Evolutionary conservation across 2,797 vertebrate genomes (phyloP).

Genomic region (Periophthalmus magnuspinnatus): DNA sequence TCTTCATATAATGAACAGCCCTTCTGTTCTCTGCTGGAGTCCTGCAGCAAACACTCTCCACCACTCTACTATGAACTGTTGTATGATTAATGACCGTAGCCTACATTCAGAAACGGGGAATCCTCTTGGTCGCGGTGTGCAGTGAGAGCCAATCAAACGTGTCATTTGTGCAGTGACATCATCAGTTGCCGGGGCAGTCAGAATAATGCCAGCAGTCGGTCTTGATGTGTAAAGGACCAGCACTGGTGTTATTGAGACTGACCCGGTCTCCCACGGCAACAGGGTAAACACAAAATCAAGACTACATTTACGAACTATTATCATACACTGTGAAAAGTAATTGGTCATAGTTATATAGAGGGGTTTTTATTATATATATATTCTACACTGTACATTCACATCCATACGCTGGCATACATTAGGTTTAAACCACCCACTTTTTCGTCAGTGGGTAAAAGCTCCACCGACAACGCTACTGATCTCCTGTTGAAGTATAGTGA

Average conservation of each 20-base stretch:
- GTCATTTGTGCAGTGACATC: conserved; percentile 35
- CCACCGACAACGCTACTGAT: neutral
- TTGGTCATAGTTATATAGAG: neutral
- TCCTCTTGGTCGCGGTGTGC: conserved; percentile 1
- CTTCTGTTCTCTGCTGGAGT: conserved; percentile 1
- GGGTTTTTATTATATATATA: neutral
- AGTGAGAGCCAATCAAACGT: neutral
- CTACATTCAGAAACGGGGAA: conserved; percentile 4
- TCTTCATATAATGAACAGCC: neutral
- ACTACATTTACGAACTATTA: too few species aligned
- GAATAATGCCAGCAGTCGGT: conserved; percentile 80
- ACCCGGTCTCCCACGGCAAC: conserved; percentile 49
- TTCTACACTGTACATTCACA: neutral
- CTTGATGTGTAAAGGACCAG: conserved; percentile 69
- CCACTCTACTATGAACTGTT: neutral
- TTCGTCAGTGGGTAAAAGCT: neutral
- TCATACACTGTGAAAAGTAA: neutral
- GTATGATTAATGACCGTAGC: conserved; percentile 10
- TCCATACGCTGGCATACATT: neutral
- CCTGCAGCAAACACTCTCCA: neutral
- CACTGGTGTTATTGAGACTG: conserved; percentile 77
- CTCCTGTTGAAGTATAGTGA: neutral
- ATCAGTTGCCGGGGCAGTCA: conserved; percentile 66
- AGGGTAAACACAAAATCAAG: neutral
- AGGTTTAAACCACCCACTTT: neutral